Base-by-base conservation (phyloP, 2,113 vertebrate genomes). In the Megatriorchis doriae region DNA sequence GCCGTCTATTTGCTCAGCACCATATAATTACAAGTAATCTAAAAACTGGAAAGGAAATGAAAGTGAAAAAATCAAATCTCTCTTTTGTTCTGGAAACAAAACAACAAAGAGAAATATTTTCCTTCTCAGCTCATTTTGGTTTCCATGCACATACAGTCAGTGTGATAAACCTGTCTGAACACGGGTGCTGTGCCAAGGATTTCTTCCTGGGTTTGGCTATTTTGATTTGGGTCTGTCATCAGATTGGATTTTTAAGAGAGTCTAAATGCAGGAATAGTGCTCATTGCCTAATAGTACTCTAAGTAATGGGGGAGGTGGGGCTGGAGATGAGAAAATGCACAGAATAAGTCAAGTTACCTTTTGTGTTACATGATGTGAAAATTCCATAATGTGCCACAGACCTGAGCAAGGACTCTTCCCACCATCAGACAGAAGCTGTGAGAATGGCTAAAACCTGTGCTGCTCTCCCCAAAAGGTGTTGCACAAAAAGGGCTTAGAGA, bases 41-140 rank as follows among this genome's bases (percentile, higher is more conserved):
- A 29, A 79, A 88, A 82, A 45, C 50, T 34, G 66, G 55, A 61
- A 45, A 50, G 71, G 71, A 73, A 85, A 77, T 72, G 36, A 66
- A 68, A 81, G 80, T 45, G 74, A 72, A 88, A 53, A 94, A 74
- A 73, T 53, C 74, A 43, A 55, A 78, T 32, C 13, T 48, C 59
- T 19, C 59, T 88, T 82, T 70, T 68, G 70, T 88, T 67, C 71
- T 90, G 75, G 90, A 91, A 93, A 70, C 80, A 65, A 86, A 93
- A 91, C 53, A 43, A 48, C 53, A 34, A 65, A 67, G 82, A 67
- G 53, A 70, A 88, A 85, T 74, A 65, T 91, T 94, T 94, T 85
- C 81, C 85, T 86, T 78, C 77, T 79, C 71, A 50, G 80, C 58
- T 94, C 87, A 32, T 70, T 65, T 59, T 86, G 77, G 61, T 86